Conservation (phyloP, 2,113 vertebrate genomes). For the Carassius gibelio region DNA sequence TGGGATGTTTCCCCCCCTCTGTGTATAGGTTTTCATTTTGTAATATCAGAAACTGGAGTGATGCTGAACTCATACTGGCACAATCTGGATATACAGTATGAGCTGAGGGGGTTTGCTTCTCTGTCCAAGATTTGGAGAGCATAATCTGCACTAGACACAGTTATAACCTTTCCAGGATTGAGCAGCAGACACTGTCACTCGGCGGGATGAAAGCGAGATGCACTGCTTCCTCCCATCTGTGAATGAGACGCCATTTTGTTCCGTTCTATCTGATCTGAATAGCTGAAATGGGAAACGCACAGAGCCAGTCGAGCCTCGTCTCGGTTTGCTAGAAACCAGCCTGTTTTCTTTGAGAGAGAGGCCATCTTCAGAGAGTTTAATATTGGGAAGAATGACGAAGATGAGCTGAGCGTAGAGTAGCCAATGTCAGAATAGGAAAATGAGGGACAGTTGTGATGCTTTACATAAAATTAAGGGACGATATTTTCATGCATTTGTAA, state of each 20-base stretch:
- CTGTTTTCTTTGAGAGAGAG: neutral
- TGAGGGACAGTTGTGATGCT: no score
- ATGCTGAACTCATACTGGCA: conserved; percentile 2
- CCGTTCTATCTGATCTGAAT: conserved; percentile 2
- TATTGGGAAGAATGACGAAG: neutral
- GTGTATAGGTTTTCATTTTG: neutral
- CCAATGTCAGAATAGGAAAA: no score
- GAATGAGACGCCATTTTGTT: conserved; percentile 32
- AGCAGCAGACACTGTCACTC: neutral
- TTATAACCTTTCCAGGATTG: neutral
- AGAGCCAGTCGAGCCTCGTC: neutral
- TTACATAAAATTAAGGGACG: no score
- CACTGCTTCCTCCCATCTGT: conserved; percentile 11
- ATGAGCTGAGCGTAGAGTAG: neutral
- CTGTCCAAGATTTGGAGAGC: conserved; percentile 23
- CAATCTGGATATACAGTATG: neutral
- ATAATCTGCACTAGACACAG: conserved; percentile 4
- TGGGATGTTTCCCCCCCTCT: neutral
- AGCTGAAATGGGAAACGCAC: neutral
- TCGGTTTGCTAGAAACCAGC: neutral
- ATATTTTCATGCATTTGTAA: no score
- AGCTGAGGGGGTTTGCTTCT: conserved; percentile 26
- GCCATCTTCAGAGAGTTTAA: neutral
- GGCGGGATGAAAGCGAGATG: neutral
- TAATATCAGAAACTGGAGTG: conserved; percentile 7